Evolutionary conservation across 2,113 vertebrate genomes (phyloP).

Genomic region (zebrafish (Danio rerio)): DNA sequence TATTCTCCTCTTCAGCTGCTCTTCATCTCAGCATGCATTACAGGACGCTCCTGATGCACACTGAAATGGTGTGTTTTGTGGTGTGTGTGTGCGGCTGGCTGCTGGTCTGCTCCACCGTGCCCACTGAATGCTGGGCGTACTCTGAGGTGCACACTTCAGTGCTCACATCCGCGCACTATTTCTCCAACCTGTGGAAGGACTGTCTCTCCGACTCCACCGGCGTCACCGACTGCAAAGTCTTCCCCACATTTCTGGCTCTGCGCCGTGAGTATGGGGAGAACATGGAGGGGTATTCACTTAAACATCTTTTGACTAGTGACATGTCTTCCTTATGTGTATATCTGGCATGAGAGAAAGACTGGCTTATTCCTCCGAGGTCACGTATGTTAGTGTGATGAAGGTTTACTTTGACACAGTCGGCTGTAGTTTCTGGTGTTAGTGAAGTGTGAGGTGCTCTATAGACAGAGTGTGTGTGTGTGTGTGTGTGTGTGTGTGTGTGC

Average conservation of each 20-base stretch:
- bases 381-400: too few species aligned
- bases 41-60: conserved; percentile 74
- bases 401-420: too few species aligned
- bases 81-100: conserved; percentile 87
- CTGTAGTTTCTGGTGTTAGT: too few species aligned
- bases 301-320: too few species aligned
- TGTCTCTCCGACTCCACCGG: conserved; percentile 92
- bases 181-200: conserved; percentile 92
- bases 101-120: conserved; percentile 88
- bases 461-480: too few species aligned
- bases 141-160: conserved; percentile 87
- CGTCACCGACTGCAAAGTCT: conserved; percentile 92
- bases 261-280: conserved; percentile 90
- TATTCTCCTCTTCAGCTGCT: background rate
- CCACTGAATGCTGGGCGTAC: conserved; percentile 91
- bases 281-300: too few species aligned
- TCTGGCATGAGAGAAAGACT: too few species aligned
- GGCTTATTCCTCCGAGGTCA: too few species aligned
- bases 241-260: conserved; percentile 90
- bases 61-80: conserved; percentile 87
- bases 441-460: too few species aligned
- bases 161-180: conserved; percentile 88
- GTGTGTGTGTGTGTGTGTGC: too few species aligned
- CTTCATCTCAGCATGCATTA: conserved; percentile 64
- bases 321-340: too few species aligned